Conservation (phyloP, 2,113 vertebrate genomes). For the Erythrolamprus reginae region DNA sequence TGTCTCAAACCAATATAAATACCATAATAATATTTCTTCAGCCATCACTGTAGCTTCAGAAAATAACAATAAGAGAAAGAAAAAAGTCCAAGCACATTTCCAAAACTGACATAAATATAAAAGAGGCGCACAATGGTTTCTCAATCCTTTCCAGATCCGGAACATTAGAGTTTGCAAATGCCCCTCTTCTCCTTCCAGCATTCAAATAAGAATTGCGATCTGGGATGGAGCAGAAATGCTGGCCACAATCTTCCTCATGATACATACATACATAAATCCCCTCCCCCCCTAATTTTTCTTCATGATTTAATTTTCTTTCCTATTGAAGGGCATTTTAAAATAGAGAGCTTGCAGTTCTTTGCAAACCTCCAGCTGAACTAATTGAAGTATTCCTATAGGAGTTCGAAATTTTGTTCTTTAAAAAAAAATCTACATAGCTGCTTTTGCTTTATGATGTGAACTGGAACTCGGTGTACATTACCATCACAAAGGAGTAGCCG, state of each 20-base stretch:
- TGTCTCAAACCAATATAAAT: not conserved
- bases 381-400: not conserved
- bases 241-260: not conserved
- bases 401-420: not conserved
- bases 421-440: not conserved
- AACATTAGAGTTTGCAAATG: not conserved
- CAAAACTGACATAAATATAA: not conserved
- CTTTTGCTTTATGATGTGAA: not conserved
- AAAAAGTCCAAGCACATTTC: not conserved
- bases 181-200: not conserved
- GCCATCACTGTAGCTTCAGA: not conserved
- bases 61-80: not conserved
- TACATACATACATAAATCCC: no score
- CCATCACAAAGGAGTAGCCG: slow-evolving; percentile 92
- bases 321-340: not conserved
- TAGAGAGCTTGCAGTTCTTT: not conserved
- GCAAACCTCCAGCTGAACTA: not conserved
- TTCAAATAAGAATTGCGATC: not conserved
- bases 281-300: not conserved
- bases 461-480: slow-evolving; percentile 47
- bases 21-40: not conserved
- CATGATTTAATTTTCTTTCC: not conserved
- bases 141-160: not conserved
- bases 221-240: not conserved
- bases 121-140: not conserved